These are phyloP conservation scores for Peromyscus maniculatus DNA, from an alignment of 2,113 vertebrate genomes.

Conservation along the genomic window DNA sequence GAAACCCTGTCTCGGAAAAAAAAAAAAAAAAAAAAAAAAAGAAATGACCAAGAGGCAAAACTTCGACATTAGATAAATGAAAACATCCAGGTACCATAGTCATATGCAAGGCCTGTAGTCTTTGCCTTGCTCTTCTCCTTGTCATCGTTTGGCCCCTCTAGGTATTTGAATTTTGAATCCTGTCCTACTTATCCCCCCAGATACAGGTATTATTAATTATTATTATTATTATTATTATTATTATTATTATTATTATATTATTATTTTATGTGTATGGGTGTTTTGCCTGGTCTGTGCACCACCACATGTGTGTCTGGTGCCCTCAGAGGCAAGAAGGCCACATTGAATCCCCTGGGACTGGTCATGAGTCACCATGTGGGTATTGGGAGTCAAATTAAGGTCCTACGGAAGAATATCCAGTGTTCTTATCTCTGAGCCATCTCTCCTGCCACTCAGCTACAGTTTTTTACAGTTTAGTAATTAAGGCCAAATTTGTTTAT, in stretches of 20 bases:
- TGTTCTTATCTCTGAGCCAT: not conserved
- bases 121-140: not conserved
- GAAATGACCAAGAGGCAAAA: not conserved
- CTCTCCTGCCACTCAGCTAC: not conserved
- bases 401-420: not conserved
- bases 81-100: too few species aligned
- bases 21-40: not conserved
- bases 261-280: not conserved
- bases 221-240: not conserved
- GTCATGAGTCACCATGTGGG: not conserved
- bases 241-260: not conserved
- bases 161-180: not conserved
- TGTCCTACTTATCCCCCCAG: not conserved
- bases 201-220: not conserved
- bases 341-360: not conserved
- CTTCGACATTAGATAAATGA: not conserved
- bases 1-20: too few species aligned
- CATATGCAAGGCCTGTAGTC: too few species aligned
- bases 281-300: not conserved
- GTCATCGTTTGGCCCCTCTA: not conserved
- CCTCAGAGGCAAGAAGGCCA: not conserved
- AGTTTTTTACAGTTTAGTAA: not conserved
- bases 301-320: not conserved
- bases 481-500: slow-evolving; percentile 19
- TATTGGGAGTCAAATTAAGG: not conserved